Evolutionary conservation across 2,888 invertebrate genomes (phyloP).

Genomic region (Chloroclysta siterata): DNA sequence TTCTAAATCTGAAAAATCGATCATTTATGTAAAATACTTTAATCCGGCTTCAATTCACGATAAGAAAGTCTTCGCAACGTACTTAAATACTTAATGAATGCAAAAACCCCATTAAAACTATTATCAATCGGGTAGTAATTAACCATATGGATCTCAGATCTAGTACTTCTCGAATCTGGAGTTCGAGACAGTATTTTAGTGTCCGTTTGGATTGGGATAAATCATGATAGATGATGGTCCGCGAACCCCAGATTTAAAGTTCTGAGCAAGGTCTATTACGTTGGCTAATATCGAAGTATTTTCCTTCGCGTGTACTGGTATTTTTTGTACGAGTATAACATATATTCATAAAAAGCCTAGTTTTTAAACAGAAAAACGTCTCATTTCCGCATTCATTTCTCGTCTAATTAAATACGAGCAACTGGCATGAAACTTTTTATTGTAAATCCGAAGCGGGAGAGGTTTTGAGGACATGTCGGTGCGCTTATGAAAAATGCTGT

Average conservation of each 20-base stretch:
- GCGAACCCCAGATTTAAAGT: slow-evolving; percentile 67
- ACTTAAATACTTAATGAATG: not conserved
- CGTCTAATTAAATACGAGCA: slow-evolving; percentile 74
- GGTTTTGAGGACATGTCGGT: slow-evolving; percentile 65
- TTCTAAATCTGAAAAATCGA: no score
- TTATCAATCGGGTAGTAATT: not conserved
- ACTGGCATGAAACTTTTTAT: slow-evolving; percentile 69
- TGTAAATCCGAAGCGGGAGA: slow-evolving; percentile 61
- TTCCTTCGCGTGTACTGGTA: slow-evolving; percentile 12
- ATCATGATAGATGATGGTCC: slow-evolving; percentile 76
- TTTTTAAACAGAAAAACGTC: slow-evolving; percentile 60
- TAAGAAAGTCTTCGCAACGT: no score
- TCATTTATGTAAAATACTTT: no score
- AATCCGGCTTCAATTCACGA: no score
- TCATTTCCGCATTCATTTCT: slow-evolving; percentile 72
- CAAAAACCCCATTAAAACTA: not conserved
- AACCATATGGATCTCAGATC: slow-evolving; percentile 37
- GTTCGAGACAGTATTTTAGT: slow-evolving; percentile 75
- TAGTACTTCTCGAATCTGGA: slow-evolving; percentile 62
- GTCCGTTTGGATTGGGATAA: slow-evolving; percentile 75
- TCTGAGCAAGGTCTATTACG: slow-evolving; percentile 59
- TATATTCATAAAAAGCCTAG: slow-evolving; percentile 40
- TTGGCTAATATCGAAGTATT: slow-evolving; percentile 55
- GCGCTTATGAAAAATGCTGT: slow-evolving; percentile 70
- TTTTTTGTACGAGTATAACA: slow-evolving; percentile 50